Evolutionary conservation across 2,888 invertebrate genomes (phyloP), one percentile per base, ranked within the genome.

Genomic region (Harpalus rubripes): DNA sequence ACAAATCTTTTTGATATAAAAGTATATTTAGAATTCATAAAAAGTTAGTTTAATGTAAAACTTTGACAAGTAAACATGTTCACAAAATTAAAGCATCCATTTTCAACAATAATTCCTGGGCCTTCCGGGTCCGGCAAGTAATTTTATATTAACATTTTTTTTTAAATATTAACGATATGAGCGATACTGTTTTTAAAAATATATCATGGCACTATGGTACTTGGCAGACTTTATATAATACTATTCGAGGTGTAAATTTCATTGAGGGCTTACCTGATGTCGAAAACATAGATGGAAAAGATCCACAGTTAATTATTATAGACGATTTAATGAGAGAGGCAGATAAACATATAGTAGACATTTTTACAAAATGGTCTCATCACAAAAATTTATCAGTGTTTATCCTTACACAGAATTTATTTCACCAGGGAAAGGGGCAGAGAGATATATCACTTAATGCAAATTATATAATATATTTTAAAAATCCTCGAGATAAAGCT

Each of bases 401-500:
- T 72, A 86, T 86, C 74, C 63, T 87, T 56, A 86, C 87, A 1
- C 87, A 87, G 85, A 88, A 87, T 81, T 72, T 88, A 44, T 88
- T 87, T 83, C 86, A 86, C 85, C 86, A 87, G 68, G 87, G 87
- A 18, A 68, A 68, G 26, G 41, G 68, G 0, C 68, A 68, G 41
- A 81, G 87, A 56, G 87, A 87, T 78, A 86, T 87, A 52, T 87
- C 86, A 6, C 78, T 88, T 59, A 87, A 87, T 74, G 85, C 87
- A 7, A 86, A 87, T 85, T 88, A 88, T 22, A 86, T 87, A 10
- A 81, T 87, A 15, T 87, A 84, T 41, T 88, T 87, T 80, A 87
- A 87, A 81, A 88, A 87, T 85, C 86, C 86, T 32, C 41, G 87
- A 7, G 87, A 87, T 84, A 87, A 85, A 59, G 85, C 63, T 7